Conservation (phyloP, 2,113 vertebrate genomes). For the Emberiza fucata region DNA sequence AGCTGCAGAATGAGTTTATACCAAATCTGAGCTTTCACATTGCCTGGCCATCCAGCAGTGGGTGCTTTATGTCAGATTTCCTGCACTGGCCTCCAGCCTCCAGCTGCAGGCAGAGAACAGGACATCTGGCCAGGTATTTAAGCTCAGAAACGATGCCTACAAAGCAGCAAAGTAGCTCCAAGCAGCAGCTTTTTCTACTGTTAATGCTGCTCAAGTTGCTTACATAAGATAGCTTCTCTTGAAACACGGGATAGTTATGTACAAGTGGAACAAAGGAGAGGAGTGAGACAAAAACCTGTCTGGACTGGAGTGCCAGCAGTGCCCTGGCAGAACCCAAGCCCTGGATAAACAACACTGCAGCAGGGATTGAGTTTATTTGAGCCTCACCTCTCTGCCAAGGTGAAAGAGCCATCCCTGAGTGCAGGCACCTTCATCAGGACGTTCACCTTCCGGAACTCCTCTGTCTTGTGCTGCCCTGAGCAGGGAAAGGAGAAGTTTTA, state of each 20-base stretch:
- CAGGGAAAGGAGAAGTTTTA: neutral
- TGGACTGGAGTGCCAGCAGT: neutral
- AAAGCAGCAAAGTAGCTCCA: neutral
- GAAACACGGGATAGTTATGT: neutral
- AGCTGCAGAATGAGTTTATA: neutral
- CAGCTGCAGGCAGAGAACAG: neutral
- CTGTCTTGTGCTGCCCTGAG: conserved; percentile 77
- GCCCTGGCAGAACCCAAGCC: neutral
- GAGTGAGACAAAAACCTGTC: neutral
- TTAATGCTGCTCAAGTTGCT: neutral
- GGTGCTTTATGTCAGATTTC: neutral
- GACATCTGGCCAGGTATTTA: neutral
- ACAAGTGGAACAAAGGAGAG: neutral
- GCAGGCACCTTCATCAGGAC: conserved; percentile 77
- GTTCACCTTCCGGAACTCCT: conserved; percentile 81
- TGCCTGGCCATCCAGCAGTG: neutral
- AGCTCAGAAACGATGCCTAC: neutral
- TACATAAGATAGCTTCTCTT: neutral
- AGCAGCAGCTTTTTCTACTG: neutral
- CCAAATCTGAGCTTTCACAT: neutral
- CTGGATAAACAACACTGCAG: neutral
- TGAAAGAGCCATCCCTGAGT: conserved; percentile 83
- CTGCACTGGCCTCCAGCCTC: neutral
- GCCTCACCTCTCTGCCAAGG: conserved; percentile 85
- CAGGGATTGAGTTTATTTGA: neutral